Conservation (phyloP, 2,113 vertebrate genomes). For the Boulengeromyrus knoepffleri region DNA sequence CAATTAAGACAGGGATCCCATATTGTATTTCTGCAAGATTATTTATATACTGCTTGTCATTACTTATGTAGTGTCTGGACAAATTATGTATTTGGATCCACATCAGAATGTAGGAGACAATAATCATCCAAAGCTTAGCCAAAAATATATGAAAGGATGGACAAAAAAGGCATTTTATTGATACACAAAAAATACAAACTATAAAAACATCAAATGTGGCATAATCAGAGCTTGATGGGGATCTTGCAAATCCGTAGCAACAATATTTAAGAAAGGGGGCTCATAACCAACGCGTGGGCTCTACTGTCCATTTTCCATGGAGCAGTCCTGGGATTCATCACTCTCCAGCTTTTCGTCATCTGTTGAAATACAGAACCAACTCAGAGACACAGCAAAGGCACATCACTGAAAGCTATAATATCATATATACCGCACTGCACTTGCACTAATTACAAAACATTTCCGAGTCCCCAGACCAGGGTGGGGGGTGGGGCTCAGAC, state of each 20-base stretch:
- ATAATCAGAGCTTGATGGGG: not conserved
- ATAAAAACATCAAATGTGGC: not conserved
- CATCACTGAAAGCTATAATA: not conserved
- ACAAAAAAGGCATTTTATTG: constrained; percentile 12
- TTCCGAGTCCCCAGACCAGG: not conserved
- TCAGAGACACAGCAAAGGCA: not conserved
- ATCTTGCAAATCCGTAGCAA: not conserved
- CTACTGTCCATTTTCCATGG: constrained; percentile 68
- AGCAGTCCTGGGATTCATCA: constrained; percentile 76
- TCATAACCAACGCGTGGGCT: not conserved
- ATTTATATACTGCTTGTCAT: not conserved
- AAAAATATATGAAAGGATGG: not conserved
- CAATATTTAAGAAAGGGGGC: not conserved
- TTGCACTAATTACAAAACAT: not conserved
- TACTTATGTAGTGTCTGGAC: not conserved
- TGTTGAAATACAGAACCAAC: constrained; percentile 38
- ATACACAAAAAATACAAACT: not conserved
- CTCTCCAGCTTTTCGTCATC: constrained; percentile 92
- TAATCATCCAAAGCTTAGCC: not conserved
- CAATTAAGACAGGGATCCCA: not conserved
- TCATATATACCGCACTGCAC: not conserved
- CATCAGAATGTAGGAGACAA: not conserved
- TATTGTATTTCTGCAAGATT: not conserved
- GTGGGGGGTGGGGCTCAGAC: not conserved
- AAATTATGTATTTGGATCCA: not conserved